Evolutionary conservation across 2,113 vertebrate species (phyloP).

Genomic region (Rhinolophus sinicus): DNA sequence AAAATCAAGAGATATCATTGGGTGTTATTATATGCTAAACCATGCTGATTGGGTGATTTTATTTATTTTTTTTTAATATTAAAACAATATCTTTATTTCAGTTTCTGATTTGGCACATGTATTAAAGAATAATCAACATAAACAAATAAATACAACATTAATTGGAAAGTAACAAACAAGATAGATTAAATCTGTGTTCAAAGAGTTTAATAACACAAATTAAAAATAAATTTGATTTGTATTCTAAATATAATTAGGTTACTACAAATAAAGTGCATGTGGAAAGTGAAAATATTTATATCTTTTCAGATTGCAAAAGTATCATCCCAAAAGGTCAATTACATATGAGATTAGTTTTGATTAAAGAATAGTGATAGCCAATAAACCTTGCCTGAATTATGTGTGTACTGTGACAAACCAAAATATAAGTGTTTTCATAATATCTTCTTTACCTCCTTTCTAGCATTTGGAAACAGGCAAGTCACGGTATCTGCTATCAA

Average conservation of each 20-base stretch:
- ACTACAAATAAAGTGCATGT: background rate
- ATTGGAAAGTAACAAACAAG: background rate
- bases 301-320: background rate
- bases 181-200: background rate
- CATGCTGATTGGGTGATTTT: background rate
- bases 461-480: constrained; percentile 88
- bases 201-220: background rate
- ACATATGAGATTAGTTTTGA: background rate
- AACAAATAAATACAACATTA: no score
- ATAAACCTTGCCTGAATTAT: background rate
- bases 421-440: background rate
- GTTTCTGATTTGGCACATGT: no score
- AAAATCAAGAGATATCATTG: background rate
- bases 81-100: no score
- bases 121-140: no score
- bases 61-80: no score
- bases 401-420: background rate
- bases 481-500: constrained; percentile 83
- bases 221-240: background rate
- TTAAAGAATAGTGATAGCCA: background rate
- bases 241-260: background rate
- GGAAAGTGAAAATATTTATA: background rate
- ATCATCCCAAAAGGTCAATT: background rate
- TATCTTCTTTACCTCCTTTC: constrained; percentile 71
- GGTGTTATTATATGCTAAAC: accelerated